phyloP scores from a whole-genome alignment of 2,797 vertebrate species.

The Parambassis ranga region DNA sequence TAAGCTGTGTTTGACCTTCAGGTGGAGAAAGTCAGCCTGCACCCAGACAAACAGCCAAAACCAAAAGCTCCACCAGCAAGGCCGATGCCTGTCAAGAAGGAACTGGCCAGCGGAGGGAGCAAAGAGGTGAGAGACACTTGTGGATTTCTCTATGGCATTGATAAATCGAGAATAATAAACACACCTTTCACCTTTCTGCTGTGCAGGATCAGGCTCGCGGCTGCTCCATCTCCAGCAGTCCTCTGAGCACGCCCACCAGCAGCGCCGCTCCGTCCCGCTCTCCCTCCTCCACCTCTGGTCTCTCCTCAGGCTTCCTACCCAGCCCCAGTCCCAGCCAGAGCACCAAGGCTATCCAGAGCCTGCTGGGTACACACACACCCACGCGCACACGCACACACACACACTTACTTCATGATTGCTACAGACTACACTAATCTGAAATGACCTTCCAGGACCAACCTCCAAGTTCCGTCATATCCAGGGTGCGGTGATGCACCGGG shows the following conservation, averaged over 20 bases:
- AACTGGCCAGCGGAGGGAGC: conserved; percentile 51
- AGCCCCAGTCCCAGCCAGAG: conserved; percentile 84
- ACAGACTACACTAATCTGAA: too few relatives aligned
- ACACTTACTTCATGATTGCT: too few relatives aligned
- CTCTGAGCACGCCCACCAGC: conserved; percentile 84
- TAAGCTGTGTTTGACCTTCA: conserved; percentile 43
- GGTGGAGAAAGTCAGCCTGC: conserved; percentile 87
- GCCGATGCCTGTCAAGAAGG: conserved; percentile 50
- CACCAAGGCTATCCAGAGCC: conserved; percentile 85
- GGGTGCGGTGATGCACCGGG: conserved; percentile 86
- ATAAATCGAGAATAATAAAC: background rate
- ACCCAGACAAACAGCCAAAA: conserved; percentile 77
- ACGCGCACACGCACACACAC: too few relatives aligned
- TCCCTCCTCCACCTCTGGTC: conserved; percentile 85
- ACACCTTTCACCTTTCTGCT: background rate
- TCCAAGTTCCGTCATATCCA: conserved; percentile 92
- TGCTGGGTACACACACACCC: too few relatives aligned
- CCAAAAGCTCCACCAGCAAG: conserved; percentile 36
- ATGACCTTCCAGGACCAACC: conserved; percentile 88
- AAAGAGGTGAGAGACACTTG: conserved; percentile 67
- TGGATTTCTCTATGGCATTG: too few relatives aligned
- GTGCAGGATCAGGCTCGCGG: conserved; percentile 69
- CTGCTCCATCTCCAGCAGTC: conserved; percentile 86
- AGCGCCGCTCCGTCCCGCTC: conserved; percentile 81
- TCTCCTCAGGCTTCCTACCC: conserved; percentile 87